A percentile compares a stretch with the other conserved stretches of the same genome.
Conservation (phyloP, 1,140 invertebrate species). For the Eufriesea mexicana region DNA sequence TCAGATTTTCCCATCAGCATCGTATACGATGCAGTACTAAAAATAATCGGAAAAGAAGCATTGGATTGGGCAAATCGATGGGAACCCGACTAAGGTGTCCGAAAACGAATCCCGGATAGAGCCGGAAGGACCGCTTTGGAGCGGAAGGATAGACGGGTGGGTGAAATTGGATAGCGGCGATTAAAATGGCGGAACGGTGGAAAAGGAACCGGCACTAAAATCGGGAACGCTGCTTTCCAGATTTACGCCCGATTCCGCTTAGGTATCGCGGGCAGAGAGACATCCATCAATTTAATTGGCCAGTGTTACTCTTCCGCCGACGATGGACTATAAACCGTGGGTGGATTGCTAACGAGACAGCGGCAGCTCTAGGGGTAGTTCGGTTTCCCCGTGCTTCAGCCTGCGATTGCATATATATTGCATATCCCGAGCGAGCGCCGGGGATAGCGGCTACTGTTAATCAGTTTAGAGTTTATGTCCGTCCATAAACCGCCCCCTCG, state of each 20-base stretch:
- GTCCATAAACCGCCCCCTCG: conserved; percentile 78
- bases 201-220: conserved; percentile 6
- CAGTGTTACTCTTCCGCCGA: conserved; percentile 82
- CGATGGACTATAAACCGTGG: conserved; percentile 82
- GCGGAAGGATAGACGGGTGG: background rate
- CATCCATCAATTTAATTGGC: conserved; percentile 83
- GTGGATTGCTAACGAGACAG: conserved; percentile 81
- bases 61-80: too few species aligned
- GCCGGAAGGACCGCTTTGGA: too few species aligned
- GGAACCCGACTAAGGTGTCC: background rate
- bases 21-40: too few species aligned
- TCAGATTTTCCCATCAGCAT: too few species aligned
- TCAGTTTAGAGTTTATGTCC: conserved; percentile 83
- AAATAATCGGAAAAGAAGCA: too few species aligned
- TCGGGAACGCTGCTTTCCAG: conserved; percentile 15
- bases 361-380: conserved; percentile 71
- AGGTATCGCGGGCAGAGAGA: conserved; percentile 71
- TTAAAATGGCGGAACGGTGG: conserved; percentile 12
- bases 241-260: conserved; percentile 72
- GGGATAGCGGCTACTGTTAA: conserved; percentile 81
- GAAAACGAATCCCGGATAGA: background rate
- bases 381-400: conserved; percentile 65
- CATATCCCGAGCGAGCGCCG: conserved; percentile 61
- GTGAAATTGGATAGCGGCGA: conserved; percentile 1
- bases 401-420: conserved; percentile 80